Conservation (phyloP, 2,113 vertebrate genomes). For the Larimichthys polyactis region DNA sequence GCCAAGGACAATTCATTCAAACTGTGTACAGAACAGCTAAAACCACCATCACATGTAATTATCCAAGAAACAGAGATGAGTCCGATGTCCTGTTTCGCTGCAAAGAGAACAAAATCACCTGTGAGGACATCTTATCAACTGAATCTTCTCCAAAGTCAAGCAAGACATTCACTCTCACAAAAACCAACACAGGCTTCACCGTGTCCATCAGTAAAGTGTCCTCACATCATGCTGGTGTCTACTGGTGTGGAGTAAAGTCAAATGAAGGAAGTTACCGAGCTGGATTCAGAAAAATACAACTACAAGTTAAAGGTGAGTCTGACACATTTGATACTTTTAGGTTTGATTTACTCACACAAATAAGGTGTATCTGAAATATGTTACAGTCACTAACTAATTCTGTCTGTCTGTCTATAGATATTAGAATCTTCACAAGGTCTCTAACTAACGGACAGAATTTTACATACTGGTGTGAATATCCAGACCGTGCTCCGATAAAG, state of each 20-base stretch:
- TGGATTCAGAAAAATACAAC: neutral
- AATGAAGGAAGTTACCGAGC: accelerated
- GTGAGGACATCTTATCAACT: neutral
- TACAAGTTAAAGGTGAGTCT: neutral
- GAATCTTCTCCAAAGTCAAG: neutral
- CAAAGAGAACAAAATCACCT: neutral
- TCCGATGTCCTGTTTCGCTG: slow-evolving; percentile 21
- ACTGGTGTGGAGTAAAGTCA: slow-evolving; percentile 40
- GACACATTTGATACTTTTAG: too few species aligned
- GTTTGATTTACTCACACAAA: too few species aligned
- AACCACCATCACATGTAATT: slow-evolving; percentile 31
- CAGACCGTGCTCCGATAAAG: accelerated
- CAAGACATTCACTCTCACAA: neutral
- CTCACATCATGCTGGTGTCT: neutral
- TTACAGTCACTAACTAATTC: too few species aligned
- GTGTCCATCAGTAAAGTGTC: slow-evolving; percentile 28
- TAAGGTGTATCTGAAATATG: too few species aligned
- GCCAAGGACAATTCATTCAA: accelerated
- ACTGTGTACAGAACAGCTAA: accelerated
- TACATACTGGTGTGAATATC: slow-evolving; percentile 18
- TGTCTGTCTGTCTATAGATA: neutral
- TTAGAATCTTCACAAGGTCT: accelerated
- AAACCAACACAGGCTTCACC: accelerated
- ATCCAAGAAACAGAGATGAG: accelerated
- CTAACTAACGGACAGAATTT: neutral